Conservation (phyloP, 2,888 invertebrate species). For the Miltochrista miniata region DNA sequence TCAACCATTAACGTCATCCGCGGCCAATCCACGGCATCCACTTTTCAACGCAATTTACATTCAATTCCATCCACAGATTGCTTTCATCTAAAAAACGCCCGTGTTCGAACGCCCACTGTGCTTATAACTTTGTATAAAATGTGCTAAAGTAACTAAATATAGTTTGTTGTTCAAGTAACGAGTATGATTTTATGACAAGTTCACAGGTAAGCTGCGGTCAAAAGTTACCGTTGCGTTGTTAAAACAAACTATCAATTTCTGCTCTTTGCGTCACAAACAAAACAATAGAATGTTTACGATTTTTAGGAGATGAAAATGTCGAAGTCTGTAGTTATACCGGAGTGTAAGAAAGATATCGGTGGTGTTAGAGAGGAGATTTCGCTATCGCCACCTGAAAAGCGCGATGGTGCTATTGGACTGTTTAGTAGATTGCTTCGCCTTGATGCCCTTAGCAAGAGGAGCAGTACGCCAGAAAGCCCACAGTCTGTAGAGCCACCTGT, state of each 20-base stretch:
- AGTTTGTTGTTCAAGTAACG: constrained; percentile 25
- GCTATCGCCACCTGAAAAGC: constrained; percentile 66
- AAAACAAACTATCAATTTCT: constrained; percentile 68
- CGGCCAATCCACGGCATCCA: constrained; percentile 23
- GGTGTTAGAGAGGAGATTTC: constrained; percentile 68
- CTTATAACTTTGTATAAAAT: constrained; percentile 44
- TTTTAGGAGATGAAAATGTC: constrained; percentile 69
- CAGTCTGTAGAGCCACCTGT: constrained; percentile 56
- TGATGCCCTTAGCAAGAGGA: constrained; percentile 63
- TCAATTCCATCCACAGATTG: constrained; percentile 36
- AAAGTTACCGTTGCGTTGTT: constrained; percentile 40
- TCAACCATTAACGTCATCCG: constrained; percentile 46
- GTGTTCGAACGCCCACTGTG: constrained; percentile 42
- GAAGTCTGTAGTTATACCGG: constrained; percentile 72
- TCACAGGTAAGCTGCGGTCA: constrained; percentile 47
- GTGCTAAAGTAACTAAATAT: constrained; percentile 44
- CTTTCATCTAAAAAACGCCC: constrained; percentile 48
- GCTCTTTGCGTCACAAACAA: constrained; percentile 76
- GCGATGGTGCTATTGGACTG: constrained; percentile 67
- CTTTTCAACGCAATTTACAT: constrained; percentile 4
- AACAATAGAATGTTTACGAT: constrained; percentile 73
- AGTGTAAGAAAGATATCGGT: constrained; percentile 67
- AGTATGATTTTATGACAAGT: constrained; percentile 71
- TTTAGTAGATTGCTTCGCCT: constrained; percentile 69
- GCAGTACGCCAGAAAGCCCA: constrained; percentile 54